A percentile compares a stretch with the other conserved stretches of the same genome.
phyloP scores from a whole-genome alignment of 2,797 vertebrate genomes.

The Muraenolepis orangiensis region DNA sequence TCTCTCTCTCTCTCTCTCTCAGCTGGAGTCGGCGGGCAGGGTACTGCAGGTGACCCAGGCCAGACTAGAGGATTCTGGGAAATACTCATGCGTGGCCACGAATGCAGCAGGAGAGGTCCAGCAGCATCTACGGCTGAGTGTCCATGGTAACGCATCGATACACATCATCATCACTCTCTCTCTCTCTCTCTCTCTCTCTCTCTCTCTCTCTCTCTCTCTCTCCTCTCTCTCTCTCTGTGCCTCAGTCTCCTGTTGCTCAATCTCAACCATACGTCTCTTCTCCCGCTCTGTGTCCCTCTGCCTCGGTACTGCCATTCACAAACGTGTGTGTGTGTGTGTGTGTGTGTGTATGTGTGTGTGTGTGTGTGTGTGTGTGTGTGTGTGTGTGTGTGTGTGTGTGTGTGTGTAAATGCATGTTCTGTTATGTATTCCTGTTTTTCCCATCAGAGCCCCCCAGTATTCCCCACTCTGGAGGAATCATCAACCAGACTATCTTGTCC shows the following conservation, averaged over 20 bases:
- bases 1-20: conserved; percentile 30
- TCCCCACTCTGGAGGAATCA: conserved; percentile 74
- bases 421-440: neutral
- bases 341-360: too few species aligned
- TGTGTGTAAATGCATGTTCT: neutral
- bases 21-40: conserved; percentile 90
- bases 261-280: neutral
- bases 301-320: neutral
- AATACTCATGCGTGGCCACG: conserved; percentile 92
- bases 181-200: conserved; percentile 12
- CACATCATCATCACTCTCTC: conserved; percentile 5
- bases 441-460: conserved; percentile 86
- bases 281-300: neutral
- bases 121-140: conserved; percentile 79
- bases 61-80: conserved; percentile 83
- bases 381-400: too few species aligned
- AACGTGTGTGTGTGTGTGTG: neutral
- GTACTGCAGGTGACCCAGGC: conserved; percentile 79
- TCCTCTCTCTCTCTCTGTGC: neutral
- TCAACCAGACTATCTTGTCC: conserved; percentile 88
- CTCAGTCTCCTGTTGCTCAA: too few species aligned
- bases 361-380: too few species aligned
- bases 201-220: conserved; percentile 2
- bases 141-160: conserved; percentile 83
- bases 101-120: conserved; percentile 93